Base-by-base conservation (phyloP, 2,113 vertebrate species). In the Paradisaea rubra region DNA sequence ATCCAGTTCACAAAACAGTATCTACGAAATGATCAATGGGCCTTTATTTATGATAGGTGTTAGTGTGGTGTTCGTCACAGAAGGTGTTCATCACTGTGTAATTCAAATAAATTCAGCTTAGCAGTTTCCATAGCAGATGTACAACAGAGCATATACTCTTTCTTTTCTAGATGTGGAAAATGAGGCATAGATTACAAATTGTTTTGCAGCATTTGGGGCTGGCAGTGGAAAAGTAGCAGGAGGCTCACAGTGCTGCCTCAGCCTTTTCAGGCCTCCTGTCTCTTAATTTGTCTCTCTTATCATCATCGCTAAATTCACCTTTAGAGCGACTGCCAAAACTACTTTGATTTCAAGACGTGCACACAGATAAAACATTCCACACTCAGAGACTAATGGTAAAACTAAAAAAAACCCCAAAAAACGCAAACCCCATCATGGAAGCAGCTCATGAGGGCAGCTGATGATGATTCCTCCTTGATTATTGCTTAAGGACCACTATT, bases 391-490 rank as follows among this genome's bases (percentile, higher is more conserved):
- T 39, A 31, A 63, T 27, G 15, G 60, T 91, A 65, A 82, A 64
- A 70, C 50, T 27, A 33, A 79, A 82, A 80, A 64, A 56, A 52
- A 22, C 16, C 39, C 39, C 39, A 84, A 54, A 52, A 21, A 10
- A 1, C 2, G 41, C 35, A 49, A 66, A 31, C 17, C 42, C 27
- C 49, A 47, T 27, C 24, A 25, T 8, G 30, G 73, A 72, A 93
- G 45, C 68, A 39, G 53, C 37, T 77, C 52, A 10, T 63, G 64
- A 49, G 73, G 68, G 81, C 61, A 81, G 76, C 53, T 76, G 45
- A 23, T 68, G 59, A 61, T 56, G 76, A 71, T 95, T 96, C 86
- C 88, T 92, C 60, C 81, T 93, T 82, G 87, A 93, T 93, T 96
- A 74, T 91, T 94, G 71, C 82, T 92, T 90, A 84, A 89, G 47